Conservation (phyloP, 2,113 vertebrate genomes). For the Myotis davidii region DNA sequence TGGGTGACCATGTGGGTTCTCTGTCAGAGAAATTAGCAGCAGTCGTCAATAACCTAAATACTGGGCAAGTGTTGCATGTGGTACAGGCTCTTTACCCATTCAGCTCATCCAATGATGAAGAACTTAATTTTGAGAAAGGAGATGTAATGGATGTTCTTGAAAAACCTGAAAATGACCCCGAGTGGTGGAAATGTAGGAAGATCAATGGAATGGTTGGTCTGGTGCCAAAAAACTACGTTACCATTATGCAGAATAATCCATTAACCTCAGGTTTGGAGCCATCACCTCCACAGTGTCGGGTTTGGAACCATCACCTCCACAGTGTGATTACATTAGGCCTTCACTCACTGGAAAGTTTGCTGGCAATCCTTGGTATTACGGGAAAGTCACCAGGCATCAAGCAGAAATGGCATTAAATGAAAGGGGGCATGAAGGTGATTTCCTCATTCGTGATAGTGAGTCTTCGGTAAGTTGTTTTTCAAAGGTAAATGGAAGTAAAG, state of each 20-base stretch:
- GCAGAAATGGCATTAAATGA: constrained; percentile 95
- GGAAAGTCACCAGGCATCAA: constrained; percentile 94
- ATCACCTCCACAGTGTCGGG: constrained; percentile 90
- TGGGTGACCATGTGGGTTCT: constrained; percentile 88
- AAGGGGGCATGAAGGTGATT: constrained; percentile 92
- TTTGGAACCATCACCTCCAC: constrained; percentile 90
- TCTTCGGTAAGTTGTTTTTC: constrained; percentile 90
- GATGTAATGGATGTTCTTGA: constrained; percentile 95
- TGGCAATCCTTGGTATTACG: constrained; percentile 95
- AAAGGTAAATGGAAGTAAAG: constrained; percentile 37
- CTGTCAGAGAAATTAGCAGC: constrained; percentile 92
- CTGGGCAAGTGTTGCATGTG: constrained; percentile 89
- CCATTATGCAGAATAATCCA: constrained; percentile 89
- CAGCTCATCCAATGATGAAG: constrained; percentile 93
- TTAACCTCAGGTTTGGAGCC: constrained; percentile 86
- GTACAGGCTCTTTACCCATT: constrained; percentile 95
- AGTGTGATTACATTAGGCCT: constrained; percentile 93
- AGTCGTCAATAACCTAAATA: constrained; percentile 89
- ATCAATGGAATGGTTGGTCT: constrained; percentile 92
- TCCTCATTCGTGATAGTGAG: constrained; percentile 94
- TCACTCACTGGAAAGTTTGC: constrained; percentile 91
- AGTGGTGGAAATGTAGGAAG: constrained; percentile 96
- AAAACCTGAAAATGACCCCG: constrained; percentile 94
- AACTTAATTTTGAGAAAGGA: constrained; percentile 94
- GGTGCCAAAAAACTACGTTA: constrained; percentile 95